Conservation (phyloP, 2,113 vertebrate genomes). For the Pongo pygmaeus region DNA sequence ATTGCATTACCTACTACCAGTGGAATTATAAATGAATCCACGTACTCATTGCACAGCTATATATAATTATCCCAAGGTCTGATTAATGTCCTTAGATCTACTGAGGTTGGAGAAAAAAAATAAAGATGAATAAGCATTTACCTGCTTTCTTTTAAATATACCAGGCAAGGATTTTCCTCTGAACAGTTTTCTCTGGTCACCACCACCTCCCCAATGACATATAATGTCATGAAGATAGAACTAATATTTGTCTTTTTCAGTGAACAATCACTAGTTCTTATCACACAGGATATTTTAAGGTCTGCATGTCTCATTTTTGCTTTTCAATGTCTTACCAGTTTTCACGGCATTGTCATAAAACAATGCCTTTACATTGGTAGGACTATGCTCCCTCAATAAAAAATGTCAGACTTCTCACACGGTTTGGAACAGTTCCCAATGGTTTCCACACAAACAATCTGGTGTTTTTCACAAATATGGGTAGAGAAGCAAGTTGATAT, state of each 20-base stretch:
- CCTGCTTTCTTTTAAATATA: background rate
- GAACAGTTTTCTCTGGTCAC: background rate
- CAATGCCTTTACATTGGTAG: background rate
- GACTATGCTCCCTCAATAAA: background rate
- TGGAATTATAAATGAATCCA: background rate
- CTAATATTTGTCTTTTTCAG: background rate
- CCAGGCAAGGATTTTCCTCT: background rate
- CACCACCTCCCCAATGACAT: background rate
- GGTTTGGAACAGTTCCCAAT: background rate
- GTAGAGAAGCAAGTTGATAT: background rate
- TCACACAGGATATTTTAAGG: background rate
- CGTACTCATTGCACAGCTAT: background rate
- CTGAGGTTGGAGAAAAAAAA: background rate
- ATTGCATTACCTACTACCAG: background rate
- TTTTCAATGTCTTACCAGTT: background rate
- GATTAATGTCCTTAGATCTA: background rate
- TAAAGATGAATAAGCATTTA: background rate
- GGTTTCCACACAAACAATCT: background rate
- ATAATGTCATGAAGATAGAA: background rate
- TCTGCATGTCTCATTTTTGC: background rate
- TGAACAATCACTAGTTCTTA: background rate
- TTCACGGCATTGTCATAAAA: background rate
- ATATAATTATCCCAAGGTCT: background rate
- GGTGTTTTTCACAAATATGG: background rate
- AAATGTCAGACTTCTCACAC: background rate